Percentiles rank a stretch among this genome's conserved stretches.
These are phyloP conservation scores for Drosophila histrio DNA, from an alignment of 2,888 invertebrate genomes.

Conservation along the genomic window DNA sequence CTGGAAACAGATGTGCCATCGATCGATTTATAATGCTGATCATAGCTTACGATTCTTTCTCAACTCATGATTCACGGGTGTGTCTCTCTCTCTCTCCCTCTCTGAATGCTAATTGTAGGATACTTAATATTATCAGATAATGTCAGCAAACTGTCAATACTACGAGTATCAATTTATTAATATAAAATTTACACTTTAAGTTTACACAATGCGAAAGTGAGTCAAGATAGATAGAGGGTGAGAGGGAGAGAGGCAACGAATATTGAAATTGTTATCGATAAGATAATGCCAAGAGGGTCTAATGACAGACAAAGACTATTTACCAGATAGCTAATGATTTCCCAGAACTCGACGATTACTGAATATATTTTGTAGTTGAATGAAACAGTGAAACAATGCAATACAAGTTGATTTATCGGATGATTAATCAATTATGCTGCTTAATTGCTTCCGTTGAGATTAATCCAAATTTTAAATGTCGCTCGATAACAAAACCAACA, in stretches of 20 bases:
- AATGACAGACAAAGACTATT: constrained; percentile 9
- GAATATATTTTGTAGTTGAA: not conserved
- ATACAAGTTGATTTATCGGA: not conserved
- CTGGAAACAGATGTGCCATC: constrained; percentile 35
- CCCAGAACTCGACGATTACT: constrained; percentile 35
- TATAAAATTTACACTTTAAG: not conserved
- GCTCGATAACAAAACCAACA: constrained; percentile 7
- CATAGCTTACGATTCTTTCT: constrained; percentile 11
- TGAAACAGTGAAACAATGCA: not conserved
- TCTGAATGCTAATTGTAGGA: constrained; percentile 23
- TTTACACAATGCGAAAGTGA: not conserved
- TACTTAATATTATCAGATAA: constrained; percentile 12
- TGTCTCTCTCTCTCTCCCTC: not conserved
- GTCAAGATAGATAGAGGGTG: not conserved
- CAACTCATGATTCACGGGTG: constrained; percentile 18
- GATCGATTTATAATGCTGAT: constrained; percentile 45
- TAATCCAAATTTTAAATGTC: not conserved
- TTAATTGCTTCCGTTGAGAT: constrained; percentile 5
- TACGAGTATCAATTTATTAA: constrained; percentile 1
- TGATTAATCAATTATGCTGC: constrained; percentile 9
- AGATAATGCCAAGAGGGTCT: constrained; percentile 9
- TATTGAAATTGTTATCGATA: constrained; percentile 5
- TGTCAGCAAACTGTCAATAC: constrained; percentile 2
- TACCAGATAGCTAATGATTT: constrained; percentile 9
- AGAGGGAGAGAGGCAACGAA: not conserved